Conservation (phyloP, 2,113 vertebrate genomes). For the Tretioscincus oriximinensis region DNA sequence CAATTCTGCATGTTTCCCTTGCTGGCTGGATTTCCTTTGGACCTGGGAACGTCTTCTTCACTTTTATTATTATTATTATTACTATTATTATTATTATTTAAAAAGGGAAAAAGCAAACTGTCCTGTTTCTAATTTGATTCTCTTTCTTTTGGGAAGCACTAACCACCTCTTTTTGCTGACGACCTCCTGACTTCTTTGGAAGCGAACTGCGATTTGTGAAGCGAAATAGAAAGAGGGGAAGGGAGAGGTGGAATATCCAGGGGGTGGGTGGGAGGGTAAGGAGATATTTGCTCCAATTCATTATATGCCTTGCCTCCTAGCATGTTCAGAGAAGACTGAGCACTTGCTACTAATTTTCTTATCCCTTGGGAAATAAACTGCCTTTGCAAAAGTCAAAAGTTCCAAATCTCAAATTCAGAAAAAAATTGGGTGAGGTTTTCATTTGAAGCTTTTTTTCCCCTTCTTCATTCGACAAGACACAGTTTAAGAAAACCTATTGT, state of each 20-base stretch:
- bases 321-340: slow-evolving; percentile 69
- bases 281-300: slow-evolving; percentile 64
- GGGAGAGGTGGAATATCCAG: background rate
- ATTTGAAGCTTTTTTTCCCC: too few relatives aligned
- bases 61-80: slow-evolving; percentile 34
- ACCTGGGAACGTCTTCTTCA: slow-evolving; percentile 61
- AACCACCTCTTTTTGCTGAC: slow-evolving; percentile 70
- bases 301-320: slow-evolving; percentile 69
- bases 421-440: too few relatives aligned
- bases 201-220: slow-evolving; percentile 63
- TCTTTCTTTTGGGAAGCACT: slow-evolving; percentile 67
- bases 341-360: slow-evolving; percentile 63
- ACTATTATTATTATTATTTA: too few relatives aligned
- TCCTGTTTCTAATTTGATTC: slow-evolving; percentile 51
- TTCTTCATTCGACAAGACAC: too few relatives aligned
- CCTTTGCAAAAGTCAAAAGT: slow-evolving; percentile 72
- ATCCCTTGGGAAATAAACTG: slow-evolving; percentile 65
- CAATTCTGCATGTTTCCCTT: slow-evolving; percentile 80
- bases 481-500: too few relatives aligned
- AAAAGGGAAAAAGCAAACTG: background rate
- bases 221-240: slow-evolving; percentile 63
- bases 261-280: too few relatives aligned
- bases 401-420: slow-evolving; percentile 52
- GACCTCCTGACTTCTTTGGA: slow-evolving; percentile 40
- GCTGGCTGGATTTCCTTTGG: slow-evolving; percentile 68